Percentiles rank a stretch among this genome's conserved stretches.
Evolutionary conservation across 2,888 invertebrate genomes (phyloP).

Genomic region (Parochlus steinenii): DNA sequence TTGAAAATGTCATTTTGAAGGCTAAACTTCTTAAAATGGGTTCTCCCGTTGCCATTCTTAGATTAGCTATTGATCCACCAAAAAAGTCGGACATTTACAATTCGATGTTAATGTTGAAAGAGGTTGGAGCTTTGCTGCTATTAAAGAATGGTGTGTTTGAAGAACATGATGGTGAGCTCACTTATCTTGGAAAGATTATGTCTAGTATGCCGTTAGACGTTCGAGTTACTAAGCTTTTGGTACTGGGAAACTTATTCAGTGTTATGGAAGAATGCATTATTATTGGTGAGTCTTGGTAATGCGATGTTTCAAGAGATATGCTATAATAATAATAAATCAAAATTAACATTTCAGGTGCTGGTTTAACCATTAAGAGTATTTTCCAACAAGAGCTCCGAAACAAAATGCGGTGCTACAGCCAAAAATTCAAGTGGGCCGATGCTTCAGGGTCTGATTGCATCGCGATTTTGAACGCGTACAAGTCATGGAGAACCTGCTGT

Average conservation of each 20-base stretch:
- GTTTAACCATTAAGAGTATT: conserved; percentile 63
- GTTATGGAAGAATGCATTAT: conserved; percentile 69
- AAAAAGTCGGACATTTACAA: conserved; percentile 62
- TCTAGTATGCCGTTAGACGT: conserved; percentile 70
- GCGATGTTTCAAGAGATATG: too few species aligned
- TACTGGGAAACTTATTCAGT: conserved; percentile 74
- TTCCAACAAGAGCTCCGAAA: conserved; percentile 59
- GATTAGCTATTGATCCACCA: conserved; percentile 74
- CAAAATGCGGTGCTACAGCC: conserved; percentile 50
- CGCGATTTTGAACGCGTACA: conserved; percentile 63
- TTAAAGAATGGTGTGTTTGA: conserved; percentile 35
- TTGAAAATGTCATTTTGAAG: conserved; percentile 63
- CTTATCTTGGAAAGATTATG: conserved; percentile 72
- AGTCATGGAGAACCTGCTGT: conserved; percentile 53
- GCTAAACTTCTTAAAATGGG: conserved; percentile 72
- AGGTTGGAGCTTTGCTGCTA: conserved; percentile 64
- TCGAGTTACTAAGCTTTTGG: conserved; percentile 62
- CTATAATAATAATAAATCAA: too few species aligned
- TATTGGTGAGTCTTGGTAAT: conserved; percentile 51
- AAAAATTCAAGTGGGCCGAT: conserved; percentile 66
- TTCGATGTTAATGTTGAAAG: conserved; percentile 54
- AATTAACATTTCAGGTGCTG: conserved; percentile 45
- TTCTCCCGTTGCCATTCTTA: conserved; percentile 60
- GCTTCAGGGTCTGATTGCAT: conserved; percentile 68
- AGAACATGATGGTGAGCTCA: conserved; percentile 66